Evolutionary conservation across 1,140 invertebrate species (phyloP).

Genomic region (Eubasilissa regina): DNA sequence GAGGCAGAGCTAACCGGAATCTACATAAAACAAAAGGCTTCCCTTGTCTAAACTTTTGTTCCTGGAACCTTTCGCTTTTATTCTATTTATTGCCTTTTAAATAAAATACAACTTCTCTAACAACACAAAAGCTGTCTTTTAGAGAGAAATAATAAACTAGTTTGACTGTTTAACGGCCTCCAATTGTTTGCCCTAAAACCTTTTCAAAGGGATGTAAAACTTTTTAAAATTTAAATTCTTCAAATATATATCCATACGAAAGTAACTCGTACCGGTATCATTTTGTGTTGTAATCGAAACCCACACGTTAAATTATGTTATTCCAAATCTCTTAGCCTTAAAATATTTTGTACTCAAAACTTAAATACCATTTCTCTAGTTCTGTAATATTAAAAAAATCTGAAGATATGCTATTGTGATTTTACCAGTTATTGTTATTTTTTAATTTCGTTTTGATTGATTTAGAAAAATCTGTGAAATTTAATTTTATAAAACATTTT

Average conservation of each 20-base stretch:
- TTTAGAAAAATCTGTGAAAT: too few species aligned
- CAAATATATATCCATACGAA: not conserved
- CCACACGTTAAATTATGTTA: not conserved
- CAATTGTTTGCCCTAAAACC: constrained; percentile 9
- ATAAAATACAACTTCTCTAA: constrained; percentile 11
- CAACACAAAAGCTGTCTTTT: constrained; percentile 25
- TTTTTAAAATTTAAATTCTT: constrained; percentile 12
- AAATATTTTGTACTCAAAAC: not conserved
- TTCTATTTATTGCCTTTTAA: constrained; percentile 29
- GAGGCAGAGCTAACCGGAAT: not conserved
- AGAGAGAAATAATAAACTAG: constrained; percentile 4
- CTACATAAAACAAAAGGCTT: not conserved
- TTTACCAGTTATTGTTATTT: too few species aligned
- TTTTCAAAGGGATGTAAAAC: constrained; percentile 9
- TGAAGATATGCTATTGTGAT: too few species aligned
- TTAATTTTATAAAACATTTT: too few species aligned
- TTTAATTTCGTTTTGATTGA: too few species aligned
- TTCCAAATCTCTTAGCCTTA: too few species aligned
- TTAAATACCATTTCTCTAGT: too few species aligned
- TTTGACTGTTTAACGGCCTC: constrained; percentile 1
- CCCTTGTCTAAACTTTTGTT: constrained; percentile 5
- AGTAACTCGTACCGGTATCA: not conserved
- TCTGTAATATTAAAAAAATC: too few species aligned
- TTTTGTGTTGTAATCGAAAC: not conserved
- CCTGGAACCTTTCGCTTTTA: constrained; percentile 25